Conservation (phyloP, 2,888 invertebrate genomes). For the Drosophila melanocephala region DNA sequence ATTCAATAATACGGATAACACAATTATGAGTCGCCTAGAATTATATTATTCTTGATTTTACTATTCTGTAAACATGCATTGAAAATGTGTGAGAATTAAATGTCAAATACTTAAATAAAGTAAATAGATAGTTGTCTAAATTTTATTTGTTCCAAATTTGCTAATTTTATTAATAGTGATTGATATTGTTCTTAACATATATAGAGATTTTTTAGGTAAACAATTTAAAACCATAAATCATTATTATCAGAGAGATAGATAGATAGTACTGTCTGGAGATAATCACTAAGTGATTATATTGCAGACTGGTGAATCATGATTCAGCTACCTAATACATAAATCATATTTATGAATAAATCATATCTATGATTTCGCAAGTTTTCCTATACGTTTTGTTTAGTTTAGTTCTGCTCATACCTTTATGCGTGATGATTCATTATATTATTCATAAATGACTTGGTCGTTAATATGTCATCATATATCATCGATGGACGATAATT, state of each 20-base stretch:
- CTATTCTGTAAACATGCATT: not conserved
- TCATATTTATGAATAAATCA: too few relatives aligned
- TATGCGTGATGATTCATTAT: slow-evolving; percentile 31
- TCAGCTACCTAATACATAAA: too few relatives aligned
- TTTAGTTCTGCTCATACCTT: not conserved
- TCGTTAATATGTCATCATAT: slow-evolving; percentile 46
- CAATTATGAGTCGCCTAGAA: not conserved
- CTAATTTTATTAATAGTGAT: not conserved
- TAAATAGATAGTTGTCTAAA: not conserved
- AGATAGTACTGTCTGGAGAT: not conserved
- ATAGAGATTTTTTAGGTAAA: not conserved
- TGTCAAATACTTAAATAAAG: not conserved
- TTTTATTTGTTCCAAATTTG: not conserved
- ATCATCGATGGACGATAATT: slow-evolving; percentile 35
- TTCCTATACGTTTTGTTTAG: not conserved
- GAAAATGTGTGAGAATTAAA: not conserved
- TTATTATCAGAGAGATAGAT: not conserved
- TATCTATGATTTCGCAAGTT: slow-evolving; percentile 19
- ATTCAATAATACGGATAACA: not conserved
- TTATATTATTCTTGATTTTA: not conserved
- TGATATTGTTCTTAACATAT: not conserved
- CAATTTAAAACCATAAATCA: not conserved
- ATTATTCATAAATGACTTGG: slow-evolving; percentile 10
- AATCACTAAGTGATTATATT: not conserved
- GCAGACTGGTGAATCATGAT: not conserved